These are phyloP conservation scores for Oryzias woworae DNA, from an alignment of 2,113 vertebrate species.

Conservation along the genomic window DNA sequence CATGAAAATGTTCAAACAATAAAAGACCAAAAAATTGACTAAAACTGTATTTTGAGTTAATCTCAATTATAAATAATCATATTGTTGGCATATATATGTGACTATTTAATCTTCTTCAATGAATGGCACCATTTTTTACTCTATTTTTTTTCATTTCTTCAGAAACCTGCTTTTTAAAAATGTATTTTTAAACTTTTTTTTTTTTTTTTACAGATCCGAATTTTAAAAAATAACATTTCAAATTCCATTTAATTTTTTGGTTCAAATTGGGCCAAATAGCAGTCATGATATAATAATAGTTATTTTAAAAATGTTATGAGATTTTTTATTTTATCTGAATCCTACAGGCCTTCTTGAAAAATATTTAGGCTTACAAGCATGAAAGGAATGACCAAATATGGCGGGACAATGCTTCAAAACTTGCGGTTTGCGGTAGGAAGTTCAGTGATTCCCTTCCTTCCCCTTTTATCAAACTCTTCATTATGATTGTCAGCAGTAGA, in stretches of 20 bases:
- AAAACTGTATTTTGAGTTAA: no score
- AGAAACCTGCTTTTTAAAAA: no score
- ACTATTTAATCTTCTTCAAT: no score
- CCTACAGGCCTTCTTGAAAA: not conserved
- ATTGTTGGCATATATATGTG: no score
- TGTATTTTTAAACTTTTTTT: no score
- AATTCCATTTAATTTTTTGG: not conserved
- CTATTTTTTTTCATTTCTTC: no score
- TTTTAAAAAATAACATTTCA: not conserved
- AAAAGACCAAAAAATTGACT: no score
- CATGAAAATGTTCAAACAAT: no score
- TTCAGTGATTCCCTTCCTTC: slow-evolving; percentile 44
- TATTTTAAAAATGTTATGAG: no score
- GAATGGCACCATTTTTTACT: no score
- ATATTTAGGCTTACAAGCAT: slow-evolving; percentile 3
- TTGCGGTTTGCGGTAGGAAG: slow-evolving; percentile 15
- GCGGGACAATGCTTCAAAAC: slow-evolving; percentile 1
- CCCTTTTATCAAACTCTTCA: slow-evolving; percentile 5
- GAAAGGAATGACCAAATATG: slow-evolving; percentile 45
- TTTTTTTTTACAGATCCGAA: no score
- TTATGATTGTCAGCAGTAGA: not conserved
- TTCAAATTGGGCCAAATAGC: not conserved
- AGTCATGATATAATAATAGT: not conserved
- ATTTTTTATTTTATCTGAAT: not conserved
- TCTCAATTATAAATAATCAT: no score